These are phyloP conservation scores for Tethya wilhelma DNA, from an alignment of 37 sponge, comb jelly and placozoan species.

Conservation along the genomic window DNA sequence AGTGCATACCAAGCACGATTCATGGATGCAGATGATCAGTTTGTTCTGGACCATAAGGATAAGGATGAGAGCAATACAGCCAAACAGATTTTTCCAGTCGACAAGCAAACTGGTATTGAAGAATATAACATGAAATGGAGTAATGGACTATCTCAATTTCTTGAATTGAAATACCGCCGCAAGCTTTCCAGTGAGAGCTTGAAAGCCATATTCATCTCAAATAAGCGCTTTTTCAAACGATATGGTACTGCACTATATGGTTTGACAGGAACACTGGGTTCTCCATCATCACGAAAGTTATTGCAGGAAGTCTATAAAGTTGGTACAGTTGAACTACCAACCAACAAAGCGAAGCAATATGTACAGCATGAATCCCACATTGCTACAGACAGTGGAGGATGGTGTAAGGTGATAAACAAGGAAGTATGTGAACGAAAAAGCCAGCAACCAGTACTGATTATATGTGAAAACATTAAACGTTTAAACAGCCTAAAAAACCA, in stretches of 20 bases:
- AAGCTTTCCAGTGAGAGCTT: background rate
- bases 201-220: constrained; percentile 8
- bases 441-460: background rate
- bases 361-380: background rate
- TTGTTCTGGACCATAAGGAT: background rate
- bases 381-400: background rate
- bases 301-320: background rate
- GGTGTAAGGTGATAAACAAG: background rate
- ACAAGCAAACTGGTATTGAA: constrained; percentile 14
- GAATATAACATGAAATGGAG: background rate
- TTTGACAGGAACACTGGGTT: constrained; percentile 4
- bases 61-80: background rate
- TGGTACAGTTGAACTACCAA: constrained; percentile 5
- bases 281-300: constrained; percentile 2
- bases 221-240: constrained; percentile 6
- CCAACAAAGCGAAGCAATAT: background rate
- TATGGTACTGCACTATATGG: too few species aligned
- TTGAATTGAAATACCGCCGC: background rate
- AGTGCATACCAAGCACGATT: constrained; percentile 12
- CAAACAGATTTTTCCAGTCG: background rate
- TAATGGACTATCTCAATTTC: constrained; percentile 3
- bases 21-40: constrained; percentile 12
- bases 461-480: background rate
- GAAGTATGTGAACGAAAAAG: background rate
- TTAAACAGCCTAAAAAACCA: background rate